These are phyloP conservation scores for Pinctada fucata DNA, from an alignment of 2,888 invertebrate species.

Conservation along the genomic window DNA sequence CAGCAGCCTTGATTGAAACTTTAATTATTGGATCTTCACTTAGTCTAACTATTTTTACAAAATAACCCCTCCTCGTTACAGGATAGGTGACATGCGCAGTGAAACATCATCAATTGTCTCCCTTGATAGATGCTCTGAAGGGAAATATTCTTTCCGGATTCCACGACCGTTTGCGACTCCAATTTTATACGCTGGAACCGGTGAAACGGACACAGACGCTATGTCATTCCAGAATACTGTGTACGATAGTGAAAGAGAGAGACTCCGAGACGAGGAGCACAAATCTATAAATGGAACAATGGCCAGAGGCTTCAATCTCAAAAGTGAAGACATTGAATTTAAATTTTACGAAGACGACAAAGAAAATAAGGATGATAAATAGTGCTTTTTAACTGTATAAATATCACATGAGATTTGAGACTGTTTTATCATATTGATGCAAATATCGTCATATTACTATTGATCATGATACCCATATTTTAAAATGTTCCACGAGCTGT, in stretches of 20 bases:
- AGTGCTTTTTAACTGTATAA: too few relatives aligned
- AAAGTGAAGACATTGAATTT: constrained; percentile 14
- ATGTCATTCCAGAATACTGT: constrained; percentile 30
- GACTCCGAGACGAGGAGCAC: constrained; percentile 23
- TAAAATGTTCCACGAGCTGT: too few relatives aligned
- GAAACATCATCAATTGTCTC: constrained; percentile 34
- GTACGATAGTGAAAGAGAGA: constrained; percentile 21
- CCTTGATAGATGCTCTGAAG: constrained; percentile 37
- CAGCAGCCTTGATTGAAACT: too few relatives aligned
- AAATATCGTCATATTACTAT: too few relatives aligned
- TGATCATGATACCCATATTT: too few relatives aligned
- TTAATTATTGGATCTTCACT: too few relatives aligned
- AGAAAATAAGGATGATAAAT: too few relatives aligned
- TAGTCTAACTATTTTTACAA: too few relatives aligned
- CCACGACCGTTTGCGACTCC: constrained; percentile 35
- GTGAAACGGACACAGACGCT: constrained; percentile 25
- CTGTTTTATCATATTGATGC: too few relatives aligned
- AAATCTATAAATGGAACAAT: constrained; percentile 28
- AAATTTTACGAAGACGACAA: constrained; percentile 9
- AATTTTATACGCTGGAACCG: constrained; percentile 3
- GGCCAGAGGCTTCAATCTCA: constrained; percentile 14
- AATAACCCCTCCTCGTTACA: not conserved
- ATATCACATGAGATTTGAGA: too few relatives aligned
- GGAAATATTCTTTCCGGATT: constrained; percentile 38
- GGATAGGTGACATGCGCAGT: constrained; percentile 34